phyloP scores from a whole-genome alignment of 2,797 vertebrate species.

The Coregonus suidteri region DNA sequence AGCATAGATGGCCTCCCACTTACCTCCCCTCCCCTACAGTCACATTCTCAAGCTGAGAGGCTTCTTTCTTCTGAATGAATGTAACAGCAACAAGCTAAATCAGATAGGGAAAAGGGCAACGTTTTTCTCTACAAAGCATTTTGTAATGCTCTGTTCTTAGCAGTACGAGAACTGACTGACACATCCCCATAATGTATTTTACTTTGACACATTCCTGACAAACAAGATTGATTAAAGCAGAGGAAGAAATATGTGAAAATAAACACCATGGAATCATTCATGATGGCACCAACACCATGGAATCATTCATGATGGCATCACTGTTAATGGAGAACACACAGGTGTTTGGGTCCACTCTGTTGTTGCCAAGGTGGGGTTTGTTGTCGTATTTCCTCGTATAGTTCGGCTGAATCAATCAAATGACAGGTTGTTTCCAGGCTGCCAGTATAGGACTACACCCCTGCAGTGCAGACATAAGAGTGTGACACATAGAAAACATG shows the following conservation, averaged over 20 bases:
- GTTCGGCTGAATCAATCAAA: not conserved
- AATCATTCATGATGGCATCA: not conserved
- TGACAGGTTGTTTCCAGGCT: constrained; percentile 10
- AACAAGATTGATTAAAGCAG: not conserved
- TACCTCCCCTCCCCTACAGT: not conserved
- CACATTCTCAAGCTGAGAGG: not conserved
- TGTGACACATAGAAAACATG: not conserved
- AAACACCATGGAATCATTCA: too few species aligned
- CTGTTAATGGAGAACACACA: not conserved
- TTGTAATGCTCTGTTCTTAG: not conserved
- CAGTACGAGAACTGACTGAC: not conserved
- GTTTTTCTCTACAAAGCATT: not conserved
- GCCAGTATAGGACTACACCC: not conserved
- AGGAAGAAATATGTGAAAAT: not conserved
- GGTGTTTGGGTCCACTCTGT: not conserved
- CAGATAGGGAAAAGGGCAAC: not conserved
- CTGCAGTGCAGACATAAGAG: not conserved
- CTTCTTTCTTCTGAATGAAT: not conserved
- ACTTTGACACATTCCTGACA: too few species aligned
- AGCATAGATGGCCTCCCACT: constrained; percentile 23
- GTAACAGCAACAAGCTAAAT: not conserved
- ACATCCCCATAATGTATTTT: too few species aligned
- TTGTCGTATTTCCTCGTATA: constrained; percentile 19
- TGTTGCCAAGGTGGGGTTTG: constrained; percentile 12
- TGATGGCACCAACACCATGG: too few species aligned